Conservation (phyloP, 1,140 invertebrate species). For the Atta colombica region DNA sequence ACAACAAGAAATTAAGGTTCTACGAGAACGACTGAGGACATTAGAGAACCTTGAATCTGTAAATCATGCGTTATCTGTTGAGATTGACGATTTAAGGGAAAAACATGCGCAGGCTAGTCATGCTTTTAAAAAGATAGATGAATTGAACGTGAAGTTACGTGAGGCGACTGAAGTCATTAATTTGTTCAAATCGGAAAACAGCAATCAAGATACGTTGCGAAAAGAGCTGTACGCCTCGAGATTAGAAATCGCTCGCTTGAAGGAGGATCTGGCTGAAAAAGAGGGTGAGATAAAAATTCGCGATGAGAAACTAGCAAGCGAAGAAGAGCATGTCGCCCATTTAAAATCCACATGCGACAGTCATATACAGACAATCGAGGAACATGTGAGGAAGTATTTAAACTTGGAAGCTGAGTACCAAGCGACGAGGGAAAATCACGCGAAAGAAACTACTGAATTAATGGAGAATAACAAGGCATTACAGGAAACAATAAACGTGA, state of each 20-base stretch:
- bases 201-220: slow-evolving; percentile 49
- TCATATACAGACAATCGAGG: slow-evolving; percentile 62
- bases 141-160: slow-evolving; percentile 58
- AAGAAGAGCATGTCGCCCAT: slow-evolving; percentile 52
- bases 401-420: slow-evolving; percentile 61
- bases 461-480: slow-evolving; percentile 66
- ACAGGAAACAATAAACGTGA: slow-evolving; percentile 60
- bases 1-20: slow-evolving; percentile 40
- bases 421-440: slow-evolving; percentile 53
- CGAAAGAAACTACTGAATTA: slow-evolving; percentile 70
- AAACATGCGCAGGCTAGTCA: slow-evolving; percentile 13
- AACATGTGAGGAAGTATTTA: slow-evolving; percentile 55
- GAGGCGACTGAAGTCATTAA: slow-evolving; percentile 58
- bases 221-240: slow-evolving; percentile 53
- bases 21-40: slow-evolving; percentile 43
- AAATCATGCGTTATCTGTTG: slow-evolving; percentile 56
- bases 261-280: slow-evolving; percentile 53
- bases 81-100: slow-evolving; percentile 40
- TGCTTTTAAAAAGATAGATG: slow-evolving; percentile 39
- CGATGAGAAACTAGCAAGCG: slow-evolving; percentile 27
- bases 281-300: slow-evolving; percentile 62
- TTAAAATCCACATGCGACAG: slow-evolving; percentile 63
- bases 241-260: slow-evolving; percentile 55
- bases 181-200: slow-evolving; percentile 62
- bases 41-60: slow-evolving; percentile 22